phyloP scores from a whole-genome alignment of 2,113 vertebrate genomes.

The Lathamus discolor region DNA sequence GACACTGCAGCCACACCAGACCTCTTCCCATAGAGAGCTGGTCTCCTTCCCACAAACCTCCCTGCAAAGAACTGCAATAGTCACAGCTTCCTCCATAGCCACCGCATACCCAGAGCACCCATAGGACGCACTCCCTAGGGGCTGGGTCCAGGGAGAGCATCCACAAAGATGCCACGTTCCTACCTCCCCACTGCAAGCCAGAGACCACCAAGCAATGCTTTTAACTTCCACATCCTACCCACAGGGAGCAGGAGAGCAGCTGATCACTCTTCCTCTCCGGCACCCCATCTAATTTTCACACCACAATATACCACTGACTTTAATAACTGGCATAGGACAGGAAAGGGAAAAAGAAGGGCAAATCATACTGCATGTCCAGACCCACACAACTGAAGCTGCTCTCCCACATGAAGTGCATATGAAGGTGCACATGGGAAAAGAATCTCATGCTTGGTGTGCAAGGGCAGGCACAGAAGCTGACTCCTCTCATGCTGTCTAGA shows the following conservation, averaged over 20 bases:
- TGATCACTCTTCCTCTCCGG: neutral
- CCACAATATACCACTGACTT: neutral
- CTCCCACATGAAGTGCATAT: rapidly evolving
- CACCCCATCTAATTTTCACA: neutral
- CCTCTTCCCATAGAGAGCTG: rapidly evolving
- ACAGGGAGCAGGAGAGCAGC: neutral
- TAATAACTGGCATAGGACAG: neutral
- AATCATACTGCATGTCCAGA: neutral
- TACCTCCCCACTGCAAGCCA: neutral
- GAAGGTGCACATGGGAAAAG: rapidly evolving
- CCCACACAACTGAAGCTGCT: neutral
- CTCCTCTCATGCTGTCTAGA: neutral
- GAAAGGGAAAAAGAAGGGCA: neutral
- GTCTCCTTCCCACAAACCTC: neutral
- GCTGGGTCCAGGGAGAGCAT: neutral
- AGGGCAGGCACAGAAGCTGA: neutral
- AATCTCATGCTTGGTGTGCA: neutral
- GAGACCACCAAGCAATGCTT: neutral
- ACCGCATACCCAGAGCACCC: neutral
- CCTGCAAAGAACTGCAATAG: neutral
- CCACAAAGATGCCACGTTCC: neutral
- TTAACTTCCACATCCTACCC: neutral
- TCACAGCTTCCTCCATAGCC: neutral
- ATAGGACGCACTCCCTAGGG: neutral
- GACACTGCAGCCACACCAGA: neutral